A percentile compares a stretch with the other conserved stretches of the same genome.
Conservation (phyloP, 2,113 vertebrate species). For the Coptodon bakossiorum region DNA sequence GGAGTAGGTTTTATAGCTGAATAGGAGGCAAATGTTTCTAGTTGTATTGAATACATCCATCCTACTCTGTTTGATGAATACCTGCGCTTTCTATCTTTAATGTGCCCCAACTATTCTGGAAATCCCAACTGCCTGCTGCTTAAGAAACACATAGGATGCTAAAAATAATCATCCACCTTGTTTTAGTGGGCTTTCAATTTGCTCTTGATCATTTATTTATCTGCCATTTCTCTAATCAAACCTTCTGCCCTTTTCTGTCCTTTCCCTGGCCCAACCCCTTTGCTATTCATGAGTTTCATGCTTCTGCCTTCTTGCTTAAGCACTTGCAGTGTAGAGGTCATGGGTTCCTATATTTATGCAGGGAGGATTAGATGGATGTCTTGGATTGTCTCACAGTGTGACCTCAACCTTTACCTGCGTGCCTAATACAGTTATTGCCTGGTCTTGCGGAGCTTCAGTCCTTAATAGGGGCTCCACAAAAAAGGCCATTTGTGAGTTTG, state of each 20-base stretch:
- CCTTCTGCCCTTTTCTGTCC: not conserved
- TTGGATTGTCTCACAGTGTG: slow-evolving; percentile 1
- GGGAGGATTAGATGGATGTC: slow-evolving; percentile 18
- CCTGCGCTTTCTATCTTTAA: not conserved
- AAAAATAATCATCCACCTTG: not conserved
- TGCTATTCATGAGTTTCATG: slow-evolving; percentile 6
- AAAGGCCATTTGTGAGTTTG: not conserved
- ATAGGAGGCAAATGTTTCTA: slow-evolving; percentile 17
- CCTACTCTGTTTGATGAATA: not conserved
- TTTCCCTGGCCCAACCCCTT: not conserved
- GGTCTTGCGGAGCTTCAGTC: not conserved
- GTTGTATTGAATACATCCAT: not conserved
- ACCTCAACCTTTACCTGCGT: not conserved
- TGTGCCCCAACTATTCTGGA: not conserved
- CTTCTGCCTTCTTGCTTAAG: not conserved
- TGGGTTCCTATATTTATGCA: not conserved
- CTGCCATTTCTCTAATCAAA: not conserved
- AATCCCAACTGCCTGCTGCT: not conserved
- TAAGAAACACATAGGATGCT: not conserved
- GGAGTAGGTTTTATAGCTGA: slow-evolving; percentile 21
- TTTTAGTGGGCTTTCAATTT: not conserved
- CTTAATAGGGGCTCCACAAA: not conserved
- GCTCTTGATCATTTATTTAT: not conserved
- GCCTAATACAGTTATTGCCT: not conserved
- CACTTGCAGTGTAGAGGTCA: slow-evolving; percentile 1